Evolutionary conservation across 2,888 invertebrate genomes (phyloP), one percentile per base, ranked within the genome.

Genomic region (Drosophila neonasuta): DNA sequence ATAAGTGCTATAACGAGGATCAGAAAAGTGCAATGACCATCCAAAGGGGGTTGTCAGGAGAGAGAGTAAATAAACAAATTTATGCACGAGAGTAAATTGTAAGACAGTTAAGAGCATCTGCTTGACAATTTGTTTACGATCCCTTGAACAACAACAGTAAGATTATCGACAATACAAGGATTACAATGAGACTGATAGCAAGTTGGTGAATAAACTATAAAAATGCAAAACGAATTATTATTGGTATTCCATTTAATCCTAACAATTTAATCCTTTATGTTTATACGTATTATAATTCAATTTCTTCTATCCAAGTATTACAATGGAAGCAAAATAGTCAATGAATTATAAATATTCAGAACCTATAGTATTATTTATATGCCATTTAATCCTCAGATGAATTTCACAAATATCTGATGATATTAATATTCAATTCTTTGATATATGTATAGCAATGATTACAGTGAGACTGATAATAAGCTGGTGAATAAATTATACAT

Each of bases 1-100:
- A 71, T 60, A 67, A 68, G 55, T 68, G 50, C 54, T 24, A n/a
- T 29, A 68, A 61, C 67, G 34, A 62, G 45, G 34, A 30, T 29
- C 17, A 10, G 2, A 11, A 10, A 32, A 9, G n/a, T 20, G 42
- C 20, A 30, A 6, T 30, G 34, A 30, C 15, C 9, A 11, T 45
- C 24, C 13, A n/a, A 10, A 36, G n/a, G 34, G 77, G 74, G 69
- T 48, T 77, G 69, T 42, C 42, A 24, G 24, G 24, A 6, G 24
- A 1, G 24, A 10, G 51, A 2, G 41, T 36, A 52, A 61, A 51
- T 45, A 52, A 58, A 50, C 42, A 63, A 76, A 58, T 20, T 54
- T 56, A 54, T 24, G 56, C 56, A 24, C 13, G 20, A 32, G 20
- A 32, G 13, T 55, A 17, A 42, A 50, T 42, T 46, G 20, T 54